Evolutionary conservation across 2,888 invertebrate genomes (phyloP).

Genomic region (Oasisia sp.): DNA sequence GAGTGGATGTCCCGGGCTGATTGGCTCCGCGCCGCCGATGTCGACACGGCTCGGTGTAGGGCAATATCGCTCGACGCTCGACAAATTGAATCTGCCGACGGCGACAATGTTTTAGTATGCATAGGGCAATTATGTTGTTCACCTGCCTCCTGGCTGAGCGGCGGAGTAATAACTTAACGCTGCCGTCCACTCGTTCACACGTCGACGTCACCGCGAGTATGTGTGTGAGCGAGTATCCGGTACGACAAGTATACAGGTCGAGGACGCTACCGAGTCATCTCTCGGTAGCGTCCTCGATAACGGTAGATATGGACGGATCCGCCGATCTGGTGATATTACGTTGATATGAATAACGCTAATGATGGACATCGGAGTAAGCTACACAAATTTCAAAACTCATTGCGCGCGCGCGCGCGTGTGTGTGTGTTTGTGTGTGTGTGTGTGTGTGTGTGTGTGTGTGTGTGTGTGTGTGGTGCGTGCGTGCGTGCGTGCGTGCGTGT

Average conservation of each 20-base stretch:
- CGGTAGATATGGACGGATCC: no score
- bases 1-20: slow-evolving; percentile 19
- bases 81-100: slow-evolving; percentile 26
- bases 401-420: no score
- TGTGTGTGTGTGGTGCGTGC: no score
- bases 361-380: no score
- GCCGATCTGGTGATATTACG: background rate
- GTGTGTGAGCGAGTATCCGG: background rate
- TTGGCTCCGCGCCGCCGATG: background rate
- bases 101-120: slow-evolving; percentile 34
- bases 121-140: slow-evolving; percentile 32
- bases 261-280: background rate
- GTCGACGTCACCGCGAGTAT: background rate
- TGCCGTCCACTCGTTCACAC: background rate
- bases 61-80: background rate
- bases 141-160: slow-evolving; percentile 22
- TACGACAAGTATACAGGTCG: background rate
- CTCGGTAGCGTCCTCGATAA: no score
- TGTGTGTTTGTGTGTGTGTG: no score
- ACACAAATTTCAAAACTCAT: no score
- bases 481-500: no score
- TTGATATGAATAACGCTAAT: no score
- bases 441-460: no score
- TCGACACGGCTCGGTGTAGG: slow-evolving; percentile 6
- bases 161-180: background rate